Evolutionary conservation across 2,797 vertebrate genomes (phyloP), one percentile per base, ranked within the genome.

Genomic region (Paedocypris micromegethes): DNA sequence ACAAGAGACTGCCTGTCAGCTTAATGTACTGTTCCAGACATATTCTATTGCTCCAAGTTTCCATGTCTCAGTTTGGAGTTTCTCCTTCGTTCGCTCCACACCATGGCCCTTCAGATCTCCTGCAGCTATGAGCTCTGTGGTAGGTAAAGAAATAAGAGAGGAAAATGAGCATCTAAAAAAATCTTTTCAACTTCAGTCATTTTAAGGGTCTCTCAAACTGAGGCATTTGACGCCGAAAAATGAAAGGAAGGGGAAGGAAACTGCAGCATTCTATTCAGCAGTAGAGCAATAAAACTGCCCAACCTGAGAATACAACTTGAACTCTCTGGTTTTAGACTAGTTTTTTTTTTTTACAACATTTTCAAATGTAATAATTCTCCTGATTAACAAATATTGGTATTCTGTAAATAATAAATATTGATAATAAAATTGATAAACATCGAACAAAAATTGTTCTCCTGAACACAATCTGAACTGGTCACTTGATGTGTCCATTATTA

Each of bases 141-240:
- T 83, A 87, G 82, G 86, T 86, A 85, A 72, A 61, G 44, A 66
- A 68, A 70, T 51, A 45, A 75, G 69, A 58, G 62, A 44, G 39
- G 42, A 9, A 71, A 76, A 77, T 81, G 41, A 38, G 37, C 23
- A 23, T 23, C 41, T 48, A 51, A 41, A 83, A 80, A 77, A 75
- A 81, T 64, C 68, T 80, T 86, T 86, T 83, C 77, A 80, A 79
- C 79, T 72, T 54, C 79, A 23, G 81, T 80, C 72, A 77, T 77
- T 79, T 71, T 80, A 78, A 79, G 79, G 51, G 6, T 39, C 70
- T 82, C 79, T 85, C 80, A 79, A 80, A 88, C 23, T 82, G 75
- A 58, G 79, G 62, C 77, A 84, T 81, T 83, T 71, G 76, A 78
- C 79, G 66, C 66, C 81, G 74, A 66, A 80, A 83, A 81, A 81